Conservation (phyloP, 2,888 invertebrate species). For the Mechanitis messenoides region DNA sequence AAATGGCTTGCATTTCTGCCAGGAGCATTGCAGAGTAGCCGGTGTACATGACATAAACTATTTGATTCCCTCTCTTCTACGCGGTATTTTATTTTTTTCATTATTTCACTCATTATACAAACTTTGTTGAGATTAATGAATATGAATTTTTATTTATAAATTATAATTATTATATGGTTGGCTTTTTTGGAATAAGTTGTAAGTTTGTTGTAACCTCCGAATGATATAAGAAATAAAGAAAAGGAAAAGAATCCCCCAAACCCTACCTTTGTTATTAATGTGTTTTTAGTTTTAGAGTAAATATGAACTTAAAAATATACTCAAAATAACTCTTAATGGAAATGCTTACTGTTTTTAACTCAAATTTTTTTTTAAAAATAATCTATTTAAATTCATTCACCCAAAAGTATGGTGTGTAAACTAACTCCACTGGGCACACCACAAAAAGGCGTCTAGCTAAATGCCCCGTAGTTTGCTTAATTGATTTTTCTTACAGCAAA, state of each 20-base stretch:
- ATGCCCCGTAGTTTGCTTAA: constrained; percentile 14
- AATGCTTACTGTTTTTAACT: background rate
- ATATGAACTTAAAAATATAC: no score
- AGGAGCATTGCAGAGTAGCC: background rate
- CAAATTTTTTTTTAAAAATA: constrained; percentile 21
- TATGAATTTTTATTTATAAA: no score
- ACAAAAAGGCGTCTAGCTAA: constrained; percentile 13
- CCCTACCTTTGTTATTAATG: no score
- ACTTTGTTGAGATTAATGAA: no score
- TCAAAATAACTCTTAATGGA: no score
- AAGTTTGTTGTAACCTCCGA: no score
- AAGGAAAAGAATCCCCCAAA: no score
- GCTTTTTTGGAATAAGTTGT: no score
- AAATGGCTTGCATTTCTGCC: background rate
- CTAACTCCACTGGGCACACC: constrained; percentile 24
- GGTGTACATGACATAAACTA: constrained; percentile 5
- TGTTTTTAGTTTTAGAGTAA: no score
- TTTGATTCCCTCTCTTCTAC: constrained; percentile 1
- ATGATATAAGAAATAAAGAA: no score
- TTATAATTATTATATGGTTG: no score
- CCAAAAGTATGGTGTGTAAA: constrained; percentile 25
- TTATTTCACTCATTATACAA: no score
- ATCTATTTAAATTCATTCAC: constrained; percentile 36
- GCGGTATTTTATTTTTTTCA: background rate
- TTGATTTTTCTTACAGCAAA: constrained; percentile 18